Evolutionary conservation across 1,140 invertebrate species (phyloP).

Genomic region (Conus betulinus): DNA sequence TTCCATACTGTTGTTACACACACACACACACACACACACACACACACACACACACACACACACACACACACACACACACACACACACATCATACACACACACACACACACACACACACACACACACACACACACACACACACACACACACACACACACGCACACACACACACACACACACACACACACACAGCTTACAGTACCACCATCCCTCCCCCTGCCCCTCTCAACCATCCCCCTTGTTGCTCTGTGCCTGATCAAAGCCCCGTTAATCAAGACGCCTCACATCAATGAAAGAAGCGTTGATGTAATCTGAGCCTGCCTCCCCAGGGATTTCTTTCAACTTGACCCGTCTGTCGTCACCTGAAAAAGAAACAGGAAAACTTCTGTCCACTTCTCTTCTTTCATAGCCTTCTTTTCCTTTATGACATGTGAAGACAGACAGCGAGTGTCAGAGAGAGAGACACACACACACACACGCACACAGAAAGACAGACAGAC

Average conservation of each 20-base stretch:
- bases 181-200: not conserved
- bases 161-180: not conserved
- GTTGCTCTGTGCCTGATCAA: too few species aligned
- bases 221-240: not conserved
- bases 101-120: conserved; percentile 21
- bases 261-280: too few species aligned
- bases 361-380: conserved; percentile 79
- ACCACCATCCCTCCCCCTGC: not conserved
- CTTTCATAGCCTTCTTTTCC: too few species aligned
- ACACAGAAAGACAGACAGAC: too few species aligned
- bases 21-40: too few species aligned
- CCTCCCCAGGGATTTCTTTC: conserved; percentile 83
- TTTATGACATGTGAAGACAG: too few species aligned
- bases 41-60: too few species aligned
- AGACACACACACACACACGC: too few species aligned
- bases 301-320: conserved; percentile 94
- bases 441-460: too few species aligned
- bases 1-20: too few species aligned
- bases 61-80: too few species aligned
- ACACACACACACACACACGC: not conserved
- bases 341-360: conserved; percentile 97
- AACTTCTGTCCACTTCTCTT: too few species aligned
- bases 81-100: not conserved
- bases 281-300: conserved; percentile 95
- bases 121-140: not conserved